These are phyloP conservation scores for Drosophila birchii DNA, from an alignment of 2,888 invertebrate species.

Conservation along the genomic window DNA sequence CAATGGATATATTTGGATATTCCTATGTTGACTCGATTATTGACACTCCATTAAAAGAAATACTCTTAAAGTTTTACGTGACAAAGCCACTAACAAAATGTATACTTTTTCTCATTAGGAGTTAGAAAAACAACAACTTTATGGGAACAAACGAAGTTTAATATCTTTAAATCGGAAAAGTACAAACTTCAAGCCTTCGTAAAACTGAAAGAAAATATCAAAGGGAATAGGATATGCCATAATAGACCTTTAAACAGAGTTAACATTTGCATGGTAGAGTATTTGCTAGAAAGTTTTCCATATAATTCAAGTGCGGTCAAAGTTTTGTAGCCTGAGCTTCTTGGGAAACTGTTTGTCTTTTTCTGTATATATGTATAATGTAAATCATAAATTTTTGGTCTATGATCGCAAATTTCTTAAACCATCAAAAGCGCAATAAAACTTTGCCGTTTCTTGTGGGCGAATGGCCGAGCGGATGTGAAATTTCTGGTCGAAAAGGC, in stretches of 20 bases:
- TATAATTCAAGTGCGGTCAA: slow-evolving; percentile 30
- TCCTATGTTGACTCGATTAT: background rate
- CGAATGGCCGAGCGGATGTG: background rate
- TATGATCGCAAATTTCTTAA: slow-evolving; percentile 28
- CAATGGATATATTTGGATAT: too few species aligned
- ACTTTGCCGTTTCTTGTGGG: slow-evolving; percentile 36
- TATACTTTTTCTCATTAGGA: background rate
- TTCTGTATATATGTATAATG: background rate
- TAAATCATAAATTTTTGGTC: slow-evolving; percentile 23
- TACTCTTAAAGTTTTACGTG: background rate
- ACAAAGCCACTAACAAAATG: background rate
- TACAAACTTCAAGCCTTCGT: background rate
- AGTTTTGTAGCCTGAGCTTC: slow-evolving; percentile 18
- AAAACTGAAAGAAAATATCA: background rate
- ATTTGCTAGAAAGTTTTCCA: slow-evolving; percentile 8
- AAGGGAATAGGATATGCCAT: background rate
- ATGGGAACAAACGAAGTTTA: background rate
- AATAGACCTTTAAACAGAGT: background rate
- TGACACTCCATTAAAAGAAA: too few species aligned
- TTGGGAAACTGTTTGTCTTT: slow-evolving; percentile 1
- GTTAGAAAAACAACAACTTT: background rate
- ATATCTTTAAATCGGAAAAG: background rate
- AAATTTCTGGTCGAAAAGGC: background rate
- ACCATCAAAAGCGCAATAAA: slow-evolving; percentile 37
- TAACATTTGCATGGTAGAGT: slow-evolving; percentile 14